Base-by-base conservation (phyloP, 2,888 invertebrate genomes). In the Nasonia oneida region DNA sequence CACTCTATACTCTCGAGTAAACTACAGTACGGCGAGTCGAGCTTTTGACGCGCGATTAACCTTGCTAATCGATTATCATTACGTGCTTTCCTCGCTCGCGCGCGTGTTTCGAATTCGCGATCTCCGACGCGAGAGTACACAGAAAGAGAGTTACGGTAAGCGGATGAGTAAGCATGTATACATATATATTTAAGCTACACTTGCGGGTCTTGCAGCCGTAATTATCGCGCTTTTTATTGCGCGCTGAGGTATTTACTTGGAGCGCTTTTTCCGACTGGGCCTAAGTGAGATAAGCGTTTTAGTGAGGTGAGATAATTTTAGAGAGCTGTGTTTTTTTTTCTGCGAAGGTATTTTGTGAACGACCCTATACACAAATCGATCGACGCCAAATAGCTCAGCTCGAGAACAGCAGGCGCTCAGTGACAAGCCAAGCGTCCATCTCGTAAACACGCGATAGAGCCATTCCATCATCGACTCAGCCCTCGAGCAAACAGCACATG, bases 11-110 rank as follows among this genome's bases (percentile, higher is more conserved):
- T 33, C 18, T 29, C 15, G 39, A 70, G 64, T 1, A 64, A 23
- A 64, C 23, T 64, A 64, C 64, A 29, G 64, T 64, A 64, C 3
- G 15, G 23, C 39, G 70, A 6, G 23, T 4, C 14, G 15, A 80
- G 33, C 10, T 64, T 71, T 76, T 67, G 4, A 67, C 64, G 47
- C 18, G 39, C 67, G 64, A 76, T 81, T 71, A 81, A 39, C 77
- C 50, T 64, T 37, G 81, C 50, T 39, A 39, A 88, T 86, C 87
- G 86, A 87, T 87, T 87, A 86, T 88, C 84, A 88, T 70, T 70
- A 23, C 53, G 33, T 33, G 50, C 70, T 70, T 80, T 71, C 71
- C n/a, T 77, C 2, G 6, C 33, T 53, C 6, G 14, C 84, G 83
- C 67, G 85, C 75, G 87, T 77, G 84, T 50, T 81, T 78, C 70